phyloP scores from a whole-genome alignment of 2,113 vertebrate genomes.

The Limanda limanda region DNA sequence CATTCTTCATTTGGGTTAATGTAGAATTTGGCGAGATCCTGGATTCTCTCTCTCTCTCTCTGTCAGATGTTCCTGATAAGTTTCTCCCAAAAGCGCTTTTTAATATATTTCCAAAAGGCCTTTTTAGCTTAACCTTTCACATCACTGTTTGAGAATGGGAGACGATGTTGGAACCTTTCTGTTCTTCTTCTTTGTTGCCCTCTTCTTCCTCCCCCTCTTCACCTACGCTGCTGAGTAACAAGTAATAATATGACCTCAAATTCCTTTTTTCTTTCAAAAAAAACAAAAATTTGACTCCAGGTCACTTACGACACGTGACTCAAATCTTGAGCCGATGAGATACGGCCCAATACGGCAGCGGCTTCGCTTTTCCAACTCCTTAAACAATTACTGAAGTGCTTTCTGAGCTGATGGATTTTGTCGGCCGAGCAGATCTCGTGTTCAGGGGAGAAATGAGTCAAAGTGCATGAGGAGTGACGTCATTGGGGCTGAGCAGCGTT shows the following conservation, averaged over 20 bases:
- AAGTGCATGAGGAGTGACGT: constrained; percentile 44
- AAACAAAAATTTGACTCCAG: constrained; percentile 33
- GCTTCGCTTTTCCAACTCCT: not conserved
- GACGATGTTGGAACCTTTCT: too few relatives aligned
- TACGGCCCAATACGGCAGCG: not conserved
- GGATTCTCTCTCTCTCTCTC: not conserved
- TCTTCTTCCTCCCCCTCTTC: too few relatives aligned
- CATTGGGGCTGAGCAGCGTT: constrained; percentile 4
- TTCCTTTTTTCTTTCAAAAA: constrained; percentile 6
- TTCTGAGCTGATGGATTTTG: constrained; percentile 42
- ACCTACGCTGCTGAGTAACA: too few relatives aligned
- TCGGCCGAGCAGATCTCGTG: constrained; percentile 20
- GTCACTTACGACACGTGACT: constrained; percentile 16
- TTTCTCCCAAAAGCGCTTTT: too few relatives aligned
- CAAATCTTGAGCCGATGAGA: constrained; percentile 35
- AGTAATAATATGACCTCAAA: too few relatives aligned
- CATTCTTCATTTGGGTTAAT: not conserved
- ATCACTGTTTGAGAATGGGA: too few relatives aligned
- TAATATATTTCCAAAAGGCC: too few relatives aligned
- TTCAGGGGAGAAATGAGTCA: constrained; percentile 30
- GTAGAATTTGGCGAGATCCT: not conserved
- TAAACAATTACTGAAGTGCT: constrained; percentile 50
- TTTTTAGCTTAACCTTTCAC: too few relatives aligned
- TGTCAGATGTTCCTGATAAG: not conserved
- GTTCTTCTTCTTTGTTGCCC: too few relatives aligned